Base-by-base conservation (phyloP, 2,888 invertebrate species). In the Leistus spinibarbis region DNA sequence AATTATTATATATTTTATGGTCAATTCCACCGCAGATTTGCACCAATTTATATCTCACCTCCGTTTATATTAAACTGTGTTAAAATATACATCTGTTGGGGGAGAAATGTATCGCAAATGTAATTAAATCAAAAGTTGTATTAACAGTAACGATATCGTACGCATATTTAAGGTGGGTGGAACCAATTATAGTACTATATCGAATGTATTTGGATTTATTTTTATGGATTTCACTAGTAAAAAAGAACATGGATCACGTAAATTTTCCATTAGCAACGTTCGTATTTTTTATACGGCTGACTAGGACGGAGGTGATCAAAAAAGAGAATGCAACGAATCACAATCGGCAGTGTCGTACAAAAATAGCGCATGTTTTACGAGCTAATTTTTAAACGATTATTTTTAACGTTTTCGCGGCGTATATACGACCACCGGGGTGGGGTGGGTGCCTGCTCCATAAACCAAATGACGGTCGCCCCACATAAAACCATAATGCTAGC, bases 181-280 rank as follows among this genome's bases (percentile, higher is more conserved):
- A n/a, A n/a, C n/a, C n/a, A n/a, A n/a, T n/a, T n/a, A n/a, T n/a
- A n/a, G n/a, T n/a, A n/a, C n/a, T n/a, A n/a, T n/a, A n/a, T n/a
- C n/a, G n/a, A n/a, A n/a, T n/a, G n/a, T n/a, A n/a, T n/a, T n/a
- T n/a, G n/a, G n/a, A n/a, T n/a, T n/a, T n/a, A n/a, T n/a, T n/a
- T 27, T 27, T 27, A 7, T 27, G 40, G 13, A 10, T 40, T 40
- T 40, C 40, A 7, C 5, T 40, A 3, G 1, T 40, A 40, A 40
- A 40, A 40, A 40, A 40, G 7, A 10, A 40, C n/a, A 13, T 40
- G 40, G 27, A 57, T 24, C 13, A 69, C 70, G 63, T 70, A 70
- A 70, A 70, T 70, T 70, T 70, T 70, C 70, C 70, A 70, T 70
- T 70, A 27, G 27, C 69, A 69, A n/a, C n/a, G n/a, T 69, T 69